Evolutionary conservation across 1,140 invertebrate species (phyloP), one percentile per base, ranked within the genome.

Genomic region (Nephila pilipes): DNA sequence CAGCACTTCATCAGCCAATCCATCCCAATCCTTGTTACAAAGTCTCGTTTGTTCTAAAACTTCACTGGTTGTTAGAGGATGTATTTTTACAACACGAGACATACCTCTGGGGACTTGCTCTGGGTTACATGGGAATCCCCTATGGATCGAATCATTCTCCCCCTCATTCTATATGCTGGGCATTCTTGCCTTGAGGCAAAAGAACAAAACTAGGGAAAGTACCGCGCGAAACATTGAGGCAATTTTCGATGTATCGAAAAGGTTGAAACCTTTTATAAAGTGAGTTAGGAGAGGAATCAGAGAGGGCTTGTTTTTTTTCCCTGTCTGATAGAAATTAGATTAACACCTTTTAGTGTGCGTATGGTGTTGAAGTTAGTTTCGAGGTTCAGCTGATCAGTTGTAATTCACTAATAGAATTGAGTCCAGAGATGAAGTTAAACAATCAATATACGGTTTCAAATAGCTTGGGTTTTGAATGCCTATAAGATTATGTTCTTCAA

Each of bases 281-380:
- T 57, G 46, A 83, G 81, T 83, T 83, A 83, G 54, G 80, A 22
- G 2, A 63, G n/a, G 58, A 63, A 60, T 87, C 85, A 38, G 57
- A 22, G 46, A 46, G 18, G n/a, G 32, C 12, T 20, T 12, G 3
- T 65, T 87, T 57, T 60, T 87, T 38, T 20, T 32, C 32, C 20
- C 60, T 69, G 12, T 25, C 25, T 29, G 60, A 12, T 46, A 46
- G 46, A 75, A 88, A 88, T 88, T 88, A 63, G 38, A 75, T 88
- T 88, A 88, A 88, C 87, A 88, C 87, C 87, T 88, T 46, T 88
- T 65, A 32, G 87, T n/a, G 87, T 88, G 63, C 54, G 69, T 60
- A 57, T 55, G 14, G 81, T 38, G 57, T 32, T 60, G 12, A 60
- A 36, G 38, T 38, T 87, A 25, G 20, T 25, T 60, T 60, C 2